Evolutionary conservation across 30 jellyfish, hydroid and myxozoan species (phyloP).

Genomic region (Haliclystus octoradiatus): DNA sequence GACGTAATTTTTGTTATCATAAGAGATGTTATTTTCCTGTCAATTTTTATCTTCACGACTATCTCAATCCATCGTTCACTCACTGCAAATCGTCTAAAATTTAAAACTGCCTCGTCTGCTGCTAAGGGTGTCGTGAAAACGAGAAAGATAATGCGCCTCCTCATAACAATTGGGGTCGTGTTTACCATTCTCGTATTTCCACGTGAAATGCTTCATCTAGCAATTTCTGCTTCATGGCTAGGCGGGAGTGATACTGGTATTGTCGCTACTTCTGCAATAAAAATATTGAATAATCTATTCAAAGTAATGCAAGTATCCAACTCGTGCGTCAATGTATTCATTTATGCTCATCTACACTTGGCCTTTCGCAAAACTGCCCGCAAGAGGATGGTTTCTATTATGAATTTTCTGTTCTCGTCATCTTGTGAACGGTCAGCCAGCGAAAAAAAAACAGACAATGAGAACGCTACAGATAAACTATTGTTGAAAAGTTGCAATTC

Average conservation of each 20-base stretch:
- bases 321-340: constrained; percentile 77
- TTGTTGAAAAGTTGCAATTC: no score
- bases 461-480: no score
- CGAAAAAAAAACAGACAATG: no score
- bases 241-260: constrained; percentile 45
- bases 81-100: no score
- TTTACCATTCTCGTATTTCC: constrained; percentile 53
- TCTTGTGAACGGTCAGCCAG: no score
- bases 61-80: no score
- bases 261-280: constrained; percentile 1
- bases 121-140: constrained; percentile 9
- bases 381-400: no score
- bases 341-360: constrained; percentile 60
- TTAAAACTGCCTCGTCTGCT: constrained; percentile 8
- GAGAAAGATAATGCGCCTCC: constrained; percentile 42
- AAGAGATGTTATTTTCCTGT: constrained; percentile 19
- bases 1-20: constrained; percentile 7
- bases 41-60: constrained; percentile 31
- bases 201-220: constrained; percentile 43
- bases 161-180: constrained; percentile 36
- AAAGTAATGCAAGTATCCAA: constrained; percentile 76
- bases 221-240: constrained; percentile 44
- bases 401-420: no score
- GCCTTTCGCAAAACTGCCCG: no score
- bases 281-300: constrained; percentile 31